Evolutionary conservation across 64 coral and sea anemone species (phyloP), one percentile per base, ranked within the genome.

Genomic region (Montipora sp.): DNA sequence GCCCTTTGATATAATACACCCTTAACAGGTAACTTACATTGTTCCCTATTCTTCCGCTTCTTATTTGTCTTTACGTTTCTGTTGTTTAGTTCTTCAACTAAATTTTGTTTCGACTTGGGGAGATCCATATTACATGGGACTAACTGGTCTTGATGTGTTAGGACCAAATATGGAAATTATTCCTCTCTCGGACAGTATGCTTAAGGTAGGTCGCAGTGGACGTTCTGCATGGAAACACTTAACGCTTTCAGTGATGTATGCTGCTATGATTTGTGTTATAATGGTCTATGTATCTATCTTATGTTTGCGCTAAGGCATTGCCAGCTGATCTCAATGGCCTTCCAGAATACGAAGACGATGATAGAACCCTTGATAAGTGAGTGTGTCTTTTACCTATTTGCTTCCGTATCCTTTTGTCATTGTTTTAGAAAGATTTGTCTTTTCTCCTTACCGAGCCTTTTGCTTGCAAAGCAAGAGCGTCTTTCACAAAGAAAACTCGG

Each of bases 281-380:
- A 36, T 36, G 36, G 36, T 36, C 36, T 36, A 36, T 57, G 2
- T 5, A 6, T 57, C 6, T 57, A 1, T 57, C 53, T 57, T 57
- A 6, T 57, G 53, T 57, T 57, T 57, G 6, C 53, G 53, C 53
- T 48, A 24, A 98, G 93, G 96, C 96, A 53, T 78, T 67, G 36
- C 96, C 96, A 88, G 87, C 88, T 65, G 96, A 98, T 83, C 88
- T 98, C 44, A 98, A 98, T 87, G 96, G 93, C 46, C 91, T 98
- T 45, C 81, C 96, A 77, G 94, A 98, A 44, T 98, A 98, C 67
- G 94, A 89, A 53, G 91, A 98, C 68, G 93, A 98, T 71, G 94
- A 98, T 75, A 88, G 96, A 70, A 98, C 96, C 4, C 84, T 98
- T 19, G 94, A 98, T 89, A 98, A 98, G 96, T 98, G 90, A 93